These are phyloP conservation scores for Gallinago jamesoni DNA, from an alignment of 2,113 vertebrate genomes.

Conservation along the genomic window DNA sequence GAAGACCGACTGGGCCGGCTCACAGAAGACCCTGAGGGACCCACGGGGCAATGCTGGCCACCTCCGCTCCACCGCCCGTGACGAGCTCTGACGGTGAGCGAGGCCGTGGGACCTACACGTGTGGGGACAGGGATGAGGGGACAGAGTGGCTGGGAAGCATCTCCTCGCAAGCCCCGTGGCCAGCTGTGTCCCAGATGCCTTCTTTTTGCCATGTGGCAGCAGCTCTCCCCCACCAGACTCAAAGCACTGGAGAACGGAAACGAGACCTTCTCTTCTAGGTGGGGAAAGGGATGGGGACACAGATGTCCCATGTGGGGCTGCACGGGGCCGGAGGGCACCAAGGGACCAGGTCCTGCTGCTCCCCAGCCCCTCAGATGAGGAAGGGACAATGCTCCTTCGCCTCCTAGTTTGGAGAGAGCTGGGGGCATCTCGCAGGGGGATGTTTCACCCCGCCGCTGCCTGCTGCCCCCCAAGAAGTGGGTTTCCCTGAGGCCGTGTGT, in stretches of 20 bases:
- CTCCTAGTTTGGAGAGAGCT: neutral
- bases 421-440: neutral
- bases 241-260: neutral
- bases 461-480: neutral
- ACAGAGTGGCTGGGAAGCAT: neutral
- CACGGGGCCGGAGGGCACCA: neutral
- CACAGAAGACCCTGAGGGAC: slow-evolving; percentile 87
- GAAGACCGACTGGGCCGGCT: slow-evolving; percentile 88
- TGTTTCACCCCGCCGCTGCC: accelerated
- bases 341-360: neutral
- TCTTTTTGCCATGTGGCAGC: neutral
- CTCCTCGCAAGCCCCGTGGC: accelerated
- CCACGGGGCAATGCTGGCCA: slow-evolving; percentile 10
- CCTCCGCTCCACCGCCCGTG: slow-evolving; percentile 63
- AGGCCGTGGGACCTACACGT: accelerated
- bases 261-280: neutral
- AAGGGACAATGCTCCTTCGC: neutral
- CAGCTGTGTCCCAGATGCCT: neutral
- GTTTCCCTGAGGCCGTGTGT: neutral
- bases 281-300: neutral
- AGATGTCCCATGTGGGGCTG: neutral
- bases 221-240: neutral
- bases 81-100: slow-evolving; percentile 83
- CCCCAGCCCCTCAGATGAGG: neutral
- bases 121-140: neutral